Base-by-base conservation (phyloP, 53 echinoderm and acorn worm species). In the Apostichopus leukothele region DNA sequence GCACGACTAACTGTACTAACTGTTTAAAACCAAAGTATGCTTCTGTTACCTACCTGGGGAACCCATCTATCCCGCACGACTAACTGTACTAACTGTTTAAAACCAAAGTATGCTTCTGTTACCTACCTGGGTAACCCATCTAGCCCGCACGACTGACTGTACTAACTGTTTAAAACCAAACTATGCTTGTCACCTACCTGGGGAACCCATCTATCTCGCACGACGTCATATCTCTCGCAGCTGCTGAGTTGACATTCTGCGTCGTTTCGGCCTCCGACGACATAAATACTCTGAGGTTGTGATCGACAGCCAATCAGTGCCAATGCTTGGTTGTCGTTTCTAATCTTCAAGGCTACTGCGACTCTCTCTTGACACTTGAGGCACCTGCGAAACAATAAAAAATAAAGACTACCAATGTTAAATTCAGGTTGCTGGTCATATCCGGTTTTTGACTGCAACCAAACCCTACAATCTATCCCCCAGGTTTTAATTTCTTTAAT, bases 311-410 rank as follows among this genome's bases (percentile, higher is more conserved):
- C 94, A n/a, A 99, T 96, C 75, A 94, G 90, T 11, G 99, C 94
- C 75, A 99, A 86, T 5, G 99, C 99, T 90, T 99, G 99, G 89
- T 99, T 99, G 60, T 99, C 99, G 76, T 99, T 99, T n/a, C 99
- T 92, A 66, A 99, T 99, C 55, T 95, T 88, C 67, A 99, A 78
- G 11, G 99, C 99, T 51, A 90, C 91, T 21, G 90, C 93, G 39
- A 99, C 93, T 50, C 91, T 88, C 60, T 95, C 96, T 39, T 91
- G 93, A 76, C 99, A 99, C 77, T 92, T 93, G 4, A 96, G 86
- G 79, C 94, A 96, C 23, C 91, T 89, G 74, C 52, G 53, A 8
- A n/a, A 51, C 12, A 71, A 4, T 5, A 86, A 25, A 1, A 83
- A 5, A 25, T 5, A 14, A 74, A 7, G 20, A 11, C 11, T 76